These are phyloP conservation scores for Teleopsis dalmanni DNA, from an alignment of 1,140 invertebrate genomes.

Conservation along the genomic window DNA sequence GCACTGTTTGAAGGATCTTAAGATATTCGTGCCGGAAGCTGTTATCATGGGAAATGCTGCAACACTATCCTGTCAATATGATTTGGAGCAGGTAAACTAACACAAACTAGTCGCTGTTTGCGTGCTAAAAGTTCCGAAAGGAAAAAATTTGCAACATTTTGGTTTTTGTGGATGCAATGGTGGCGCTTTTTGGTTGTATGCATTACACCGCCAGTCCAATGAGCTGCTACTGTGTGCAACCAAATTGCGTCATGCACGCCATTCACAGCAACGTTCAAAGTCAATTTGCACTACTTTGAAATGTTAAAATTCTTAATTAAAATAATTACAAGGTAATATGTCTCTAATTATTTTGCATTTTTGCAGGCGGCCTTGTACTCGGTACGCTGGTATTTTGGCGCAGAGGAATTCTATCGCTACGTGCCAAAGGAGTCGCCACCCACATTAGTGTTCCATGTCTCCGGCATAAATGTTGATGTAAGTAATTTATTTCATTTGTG, in stretches of 20 bases:
- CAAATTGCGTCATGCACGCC: too few species aligned
- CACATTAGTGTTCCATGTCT: conserved; percentile 60
- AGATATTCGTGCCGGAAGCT: conserved; percentile 65
- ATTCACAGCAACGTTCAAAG: not conserved
- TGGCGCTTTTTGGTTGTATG: too few species aligned
- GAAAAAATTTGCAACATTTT: too few species aligned
- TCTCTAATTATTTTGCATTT: conserved; percentile 10
- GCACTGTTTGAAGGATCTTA: conserved; percentile 58
- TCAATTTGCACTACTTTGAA: not conserved
- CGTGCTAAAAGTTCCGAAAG: too few species aligned
- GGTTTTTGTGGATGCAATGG: too few species aligned
- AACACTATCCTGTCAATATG: conserved; percentile 68
- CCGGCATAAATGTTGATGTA: conserved; percentile 67
- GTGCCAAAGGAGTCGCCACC: conserved; percentile 62
- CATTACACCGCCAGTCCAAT: too few species aligned
- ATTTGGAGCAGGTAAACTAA: conserved; percentile 56
- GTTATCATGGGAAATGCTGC: conserved; percentile 64
- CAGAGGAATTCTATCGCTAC: conserved; percentile 71
- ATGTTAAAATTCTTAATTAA: conserved; percentile 15
- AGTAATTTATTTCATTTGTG: conserved; percentile 45
- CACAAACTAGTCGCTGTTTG: not conserved
- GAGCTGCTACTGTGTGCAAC: too few species aligned
- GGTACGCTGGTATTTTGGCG: conserved; percentile 74
- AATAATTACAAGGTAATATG: conserved; percentile 16
- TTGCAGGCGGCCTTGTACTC: conserved; percentile 62